Percentiles rank a stretch among this genome's conserved stretches.
Conservation (phyloP, 2,113 vertebrate genomes). For the Cynocephalus volans region DNA sequence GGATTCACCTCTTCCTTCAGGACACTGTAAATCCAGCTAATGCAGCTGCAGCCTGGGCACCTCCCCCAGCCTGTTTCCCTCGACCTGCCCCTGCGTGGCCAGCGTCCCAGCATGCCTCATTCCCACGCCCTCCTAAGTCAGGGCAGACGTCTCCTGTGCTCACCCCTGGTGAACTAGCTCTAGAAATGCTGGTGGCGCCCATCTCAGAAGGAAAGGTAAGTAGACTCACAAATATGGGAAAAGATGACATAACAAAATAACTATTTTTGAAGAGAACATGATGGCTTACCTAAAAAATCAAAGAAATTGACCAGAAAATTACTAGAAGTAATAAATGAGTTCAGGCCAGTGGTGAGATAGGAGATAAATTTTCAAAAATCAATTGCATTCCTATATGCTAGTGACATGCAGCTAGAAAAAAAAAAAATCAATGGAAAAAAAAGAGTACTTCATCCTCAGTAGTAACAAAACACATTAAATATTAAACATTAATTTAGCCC, state of each 20-base stretch:
- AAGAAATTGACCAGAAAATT: slow-evolving; percentile 48
- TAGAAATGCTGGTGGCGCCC: background rate
- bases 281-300: slow-evolving; percentile 49
- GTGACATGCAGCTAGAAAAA: slow-evolving; percentile 31
- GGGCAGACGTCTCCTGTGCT: background rate
- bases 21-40: background rate
- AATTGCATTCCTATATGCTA: background rate
- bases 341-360: background rate
- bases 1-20: background rate
- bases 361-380: slow-evolving; percentile 27
- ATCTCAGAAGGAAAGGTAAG: slow-evolving; percentile 11
- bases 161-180: background rate
- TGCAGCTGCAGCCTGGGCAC: too few relatives aligned
- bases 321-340: slow-evolving; percentile 8
- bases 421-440: slow-evolving; percentile 19
- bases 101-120: background rate
- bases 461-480: slow-evolving; percentile 58
- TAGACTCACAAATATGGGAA: slow-evolving; percentile 37
- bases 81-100: background rate
- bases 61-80: background rate
- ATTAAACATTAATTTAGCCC: slow-evolving; percentile 59
- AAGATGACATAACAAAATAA: slow-evolving; percentile 40
- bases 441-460: slow-evolving; percentile 34
- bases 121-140: background rate
- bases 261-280: background rate